phyloP scores from a whole-genome alignment of 2,113 vertebrate genomes.

The Pollimyrus isidori region DNA sequence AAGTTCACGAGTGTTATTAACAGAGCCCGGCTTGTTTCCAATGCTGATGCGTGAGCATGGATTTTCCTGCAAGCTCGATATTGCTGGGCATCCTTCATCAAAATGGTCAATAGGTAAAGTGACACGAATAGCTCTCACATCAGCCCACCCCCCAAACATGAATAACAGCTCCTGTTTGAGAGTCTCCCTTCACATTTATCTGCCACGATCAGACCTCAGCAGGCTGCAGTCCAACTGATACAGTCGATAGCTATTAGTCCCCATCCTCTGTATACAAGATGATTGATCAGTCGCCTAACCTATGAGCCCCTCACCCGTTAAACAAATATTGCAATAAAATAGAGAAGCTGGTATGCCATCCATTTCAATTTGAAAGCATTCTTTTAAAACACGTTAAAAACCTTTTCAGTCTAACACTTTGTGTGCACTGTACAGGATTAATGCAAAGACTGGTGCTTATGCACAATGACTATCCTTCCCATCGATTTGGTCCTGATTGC shows the following conservation, averaged over 20 bases:
- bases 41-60: conserved; percentile 2
- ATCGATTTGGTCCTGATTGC: neutral
- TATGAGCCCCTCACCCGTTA: neutral
- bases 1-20: neutral
- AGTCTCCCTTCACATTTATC: neutral
- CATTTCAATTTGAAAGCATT: neutral
- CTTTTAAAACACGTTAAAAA: neutral
- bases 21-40: neutral
- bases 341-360: neutral
- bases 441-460: neutral
- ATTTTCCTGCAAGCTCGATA: neutral
- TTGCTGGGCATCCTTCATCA: conserved; percentile 17
- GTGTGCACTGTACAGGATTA: neutral
- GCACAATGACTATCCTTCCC: neutral
- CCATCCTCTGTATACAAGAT: neutral
- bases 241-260: conserved; percentile 10
- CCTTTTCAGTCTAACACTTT: neutral
- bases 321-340: conserved; percentile 3
- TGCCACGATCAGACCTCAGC: neutral
- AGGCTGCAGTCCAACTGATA: neutral
- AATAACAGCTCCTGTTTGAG: conserved; percentile 2
- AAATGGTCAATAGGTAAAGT: neutral
- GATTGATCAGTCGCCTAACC: neutral
- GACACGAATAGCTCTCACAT: neutral
- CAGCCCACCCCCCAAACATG: neutral